These are phyloP conservation scores for Scortum barcoo DNA, from an alignment of 2,113 vertebrate species.

Conservation along the genomic window DNA sequence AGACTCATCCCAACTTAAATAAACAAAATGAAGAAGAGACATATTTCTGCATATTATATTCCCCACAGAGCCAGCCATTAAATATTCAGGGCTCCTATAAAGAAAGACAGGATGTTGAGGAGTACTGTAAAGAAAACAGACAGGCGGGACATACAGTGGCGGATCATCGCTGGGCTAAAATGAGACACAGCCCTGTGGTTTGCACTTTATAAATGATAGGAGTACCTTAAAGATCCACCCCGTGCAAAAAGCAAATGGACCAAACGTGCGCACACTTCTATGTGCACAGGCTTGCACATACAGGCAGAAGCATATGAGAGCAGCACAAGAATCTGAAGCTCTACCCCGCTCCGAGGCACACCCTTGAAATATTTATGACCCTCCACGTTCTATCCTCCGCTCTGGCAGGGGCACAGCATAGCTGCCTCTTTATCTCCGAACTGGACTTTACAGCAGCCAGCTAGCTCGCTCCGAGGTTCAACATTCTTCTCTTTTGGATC, in stretches of 20 bases:
- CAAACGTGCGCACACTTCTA: conserved; percentile 33
- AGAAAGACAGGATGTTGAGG: conserved; percentile 52
- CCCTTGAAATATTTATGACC: conserved; percentile 79
- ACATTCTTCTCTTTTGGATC: conserved; percentile 68
- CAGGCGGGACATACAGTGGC: conserved; percentile 4
- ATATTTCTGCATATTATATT: conserved; percentile 48
- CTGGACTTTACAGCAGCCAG: conserved; percentile 58
- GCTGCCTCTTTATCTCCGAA: conserved; percentile 47
- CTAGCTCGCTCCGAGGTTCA: conserved; percentile 42
- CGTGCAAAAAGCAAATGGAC: conserved; percentile 28
- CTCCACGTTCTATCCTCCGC: conserved; percentile 60
- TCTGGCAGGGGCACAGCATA: conserved; percentile 50
- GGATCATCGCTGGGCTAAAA: conserved; percentile 30
- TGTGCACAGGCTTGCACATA: conserved; percentile 41
- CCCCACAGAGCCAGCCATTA: conserved; percentile 37
- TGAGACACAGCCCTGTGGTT: conserved; percentile 28
- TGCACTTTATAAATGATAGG: conserved; percentile 30
- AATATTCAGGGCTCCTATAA: conserved; percentile 65
- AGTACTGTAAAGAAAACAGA: conserved; percentile 39
- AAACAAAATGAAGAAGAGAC: conserved; percentile 47
- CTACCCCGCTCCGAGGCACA: conserved; percentile 67
- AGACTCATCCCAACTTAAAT: conserved; percentile 33
- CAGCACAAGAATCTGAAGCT: conserved; percentile 58
- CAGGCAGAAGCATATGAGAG: conserved; percentile 35
- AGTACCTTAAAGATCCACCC: conserved; percentile 44